Evolutionary conservation across 2,888 invertebrate species (phyloP).

Genomic region (Meganola albula): DNA sequence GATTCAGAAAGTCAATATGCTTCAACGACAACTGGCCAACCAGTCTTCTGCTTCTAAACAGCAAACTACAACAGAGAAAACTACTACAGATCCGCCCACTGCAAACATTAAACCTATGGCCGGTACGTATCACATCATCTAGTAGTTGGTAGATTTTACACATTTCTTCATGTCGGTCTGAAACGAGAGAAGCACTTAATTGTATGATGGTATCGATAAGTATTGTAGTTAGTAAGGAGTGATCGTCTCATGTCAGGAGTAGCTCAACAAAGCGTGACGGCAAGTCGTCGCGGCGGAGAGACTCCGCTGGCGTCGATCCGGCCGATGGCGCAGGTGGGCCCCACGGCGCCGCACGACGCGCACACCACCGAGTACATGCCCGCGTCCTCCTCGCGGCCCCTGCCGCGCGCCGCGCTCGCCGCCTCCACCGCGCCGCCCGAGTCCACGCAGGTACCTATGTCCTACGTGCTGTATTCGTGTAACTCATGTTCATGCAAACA

Average conservation of each 20-base stretch:
- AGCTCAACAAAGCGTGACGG: constrained; percentile 70
- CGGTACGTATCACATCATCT: constrained; percentile 62
- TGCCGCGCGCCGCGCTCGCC: constrained; percentile 79
- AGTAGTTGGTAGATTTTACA: no score
- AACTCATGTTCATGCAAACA: no score
- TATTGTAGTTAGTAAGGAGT: not conserved
- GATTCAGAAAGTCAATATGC: constrained; percentile 81
- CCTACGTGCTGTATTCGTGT: not conserved
- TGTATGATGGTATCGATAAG: not conserved
- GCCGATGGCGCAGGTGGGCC: constrained; percentile 90
- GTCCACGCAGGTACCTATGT: constrained; percentile 46
- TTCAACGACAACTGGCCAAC: constrained; percentile 83
- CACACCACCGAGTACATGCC: constrained; percentile 89
- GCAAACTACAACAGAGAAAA: constrained; percentile 74
- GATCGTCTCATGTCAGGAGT: constrained; percentile 42
- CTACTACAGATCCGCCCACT: constrained; percentile 81
- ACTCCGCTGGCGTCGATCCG: constrained; percentile 94
- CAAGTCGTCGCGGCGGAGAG: constrained; percentile 83
- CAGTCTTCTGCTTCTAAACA: constrained; percentile 84
- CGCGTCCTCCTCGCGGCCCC: constrained; percentile 84
- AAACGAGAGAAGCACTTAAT: no score
- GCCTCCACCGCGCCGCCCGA: constrained; percentile 80
- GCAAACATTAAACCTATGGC: constrained; percentile 98
- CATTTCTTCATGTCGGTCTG: no score
- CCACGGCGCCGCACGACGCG: constrained; percentile 82